Base-by-base conservation (phyloP, 2,797 vertebrate genomes). In the Taeniopygia guttata region DNA sequence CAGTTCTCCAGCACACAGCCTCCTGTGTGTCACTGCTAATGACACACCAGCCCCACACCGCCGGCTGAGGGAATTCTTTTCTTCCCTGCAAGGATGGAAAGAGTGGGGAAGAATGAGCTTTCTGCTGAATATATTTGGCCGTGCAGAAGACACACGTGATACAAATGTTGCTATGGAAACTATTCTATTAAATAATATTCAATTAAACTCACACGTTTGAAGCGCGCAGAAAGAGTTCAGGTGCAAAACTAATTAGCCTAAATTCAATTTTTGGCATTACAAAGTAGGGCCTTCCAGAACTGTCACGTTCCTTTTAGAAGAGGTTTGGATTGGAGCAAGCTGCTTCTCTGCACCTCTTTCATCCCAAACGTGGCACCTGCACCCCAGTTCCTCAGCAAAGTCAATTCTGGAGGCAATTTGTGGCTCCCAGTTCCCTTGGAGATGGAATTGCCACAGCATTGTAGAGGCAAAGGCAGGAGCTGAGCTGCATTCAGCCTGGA, bases 131-230 rank as follows among this genome's bases (percentile, higher is more conserved):
- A 86, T 45, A 94, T 92, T 36, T 83, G 91, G 67, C 85, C 94
- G 86, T 84, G 77, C 79, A 81, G 81, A 77, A 94, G 92, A 67
- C 82, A 91, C 87, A 73, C 85, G 78, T 72, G 93, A 81, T 73
- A 76, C 72, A 90, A 93, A 88, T 93, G 96, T 96, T 96, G 85
- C 95, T 59, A 96, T 97, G 94, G 94, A 79, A 96, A 96, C 95
- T 30, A 84, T 96, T 90, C 80, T 93, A 95, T 96, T 94, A 94
- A 96, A 92, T 96, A 90, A 84, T 95, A 92, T 84, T 89, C 94
- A 92, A 95, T 95, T 91, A 90, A 94, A 95, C 83, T 81, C 73
- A 22, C 90, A 69, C 78, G 82, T 90, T 93, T 42, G 42, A 26
- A 88, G 75, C 48, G 25, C 1, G 1, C 79, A 77, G 51, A 49